phyloP scores from a whole-genome alignment of 2,888 invertebrate genomes.

The Phyllotreta striolata region DNA sequence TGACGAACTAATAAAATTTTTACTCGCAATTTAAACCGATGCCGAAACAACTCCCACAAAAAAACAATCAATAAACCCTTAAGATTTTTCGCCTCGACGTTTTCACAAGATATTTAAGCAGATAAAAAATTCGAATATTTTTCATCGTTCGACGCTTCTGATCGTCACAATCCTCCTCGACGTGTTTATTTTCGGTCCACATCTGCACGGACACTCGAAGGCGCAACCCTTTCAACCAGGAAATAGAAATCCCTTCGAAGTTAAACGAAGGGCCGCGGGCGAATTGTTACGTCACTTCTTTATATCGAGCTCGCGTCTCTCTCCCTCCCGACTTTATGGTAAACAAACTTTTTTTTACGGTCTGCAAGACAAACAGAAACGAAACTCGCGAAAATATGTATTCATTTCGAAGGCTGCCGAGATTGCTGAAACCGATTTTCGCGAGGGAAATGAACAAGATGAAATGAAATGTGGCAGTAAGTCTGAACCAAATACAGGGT shows the following conservation, averaged over 20 bases:
- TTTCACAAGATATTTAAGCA: too few species aligned
- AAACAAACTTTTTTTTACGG: slow-evolving; percentile 28
- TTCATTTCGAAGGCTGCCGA: slow-evolving; percentile 21
- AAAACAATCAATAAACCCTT: too few species aligned
- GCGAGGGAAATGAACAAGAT: too few species aligned
- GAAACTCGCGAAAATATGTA: slow-evolving; percentile 15
- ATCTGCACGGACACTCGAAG: slow-evolving; percentile 18
- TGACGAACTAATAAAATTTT: too few species aligned
- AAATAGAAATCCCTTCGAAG: slow-evolving; percentile 31
- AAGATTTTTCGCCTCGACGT: too few species aligned
- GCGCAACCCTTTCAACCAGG: slow-evolving; percentile 30
- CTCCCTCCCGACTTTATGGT: slow-evolving; percentile 8
- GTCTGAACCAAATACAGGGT: too few species aligned
- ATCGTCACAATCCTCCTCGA: too few species aligned
- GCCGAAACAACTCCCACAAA: too few species aligned
- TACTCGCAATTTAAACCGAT: too few species aligned
- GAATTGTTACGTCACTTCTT: slow-evolving; percentile 20
- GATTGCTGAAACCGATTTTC: slow-evolving; percentile 13
- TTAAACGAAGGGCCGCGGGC: slow-evolving; percentile 34
- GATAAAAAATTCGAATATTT: too few species aligned
- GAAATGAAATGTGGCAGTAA: too few species aligned
- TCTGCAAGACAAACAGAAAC: slow-evolving; percentile 18
- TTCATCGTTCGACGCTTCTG: too few species aligned
- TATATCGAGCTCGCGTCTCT: slow-evolving; percentile 10
- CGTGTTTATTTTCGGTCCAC: slow-evolving; percentile 19